Percentiles rank a stretch among this genome's conserved stretches.
These are phyloP conservation scores for Xanthostigma xanthostigma DNA, from an alignment of 2,888 invertebrate species.

Conservation along the genomic window DNA sequence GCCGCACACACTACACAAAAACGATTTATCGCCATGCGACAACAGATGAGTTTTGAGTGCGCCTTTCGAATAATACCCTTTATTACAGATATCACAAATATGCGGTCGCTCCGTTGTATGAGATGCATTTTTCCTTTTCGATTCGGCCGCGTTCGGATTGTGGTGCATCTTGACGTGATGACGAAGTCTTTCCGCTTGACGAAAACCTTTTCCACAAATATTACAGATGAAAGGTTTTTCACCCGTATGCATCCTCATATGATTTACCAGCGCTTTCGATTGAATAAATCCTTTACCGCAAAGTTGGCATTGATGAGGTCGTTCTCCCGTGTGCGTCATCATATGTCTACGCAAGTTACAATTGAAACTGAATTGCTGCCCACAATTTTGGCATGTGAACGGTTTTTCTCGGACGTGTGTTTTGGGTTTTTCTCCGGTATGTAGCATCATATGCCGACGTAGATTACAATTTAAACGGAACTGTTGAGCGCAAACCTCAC, in stretches of 20 bases:
- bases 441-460: too few species aligned
- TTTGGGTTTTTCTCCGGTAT: too few species aligned
- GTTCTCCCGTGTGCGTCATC: too few species aligned
- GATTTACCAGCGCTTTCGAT: too few species aligned
- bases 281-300: too few species aligned
- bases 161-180: neutral
- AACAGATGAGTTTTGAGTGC: neutral
- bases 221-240: constrained; percentile 7
- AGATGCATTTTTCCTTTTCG: neutral
- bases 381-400: constrained; percentile 10
- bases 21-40: neutral
- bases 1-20: constrained; percentile 18
- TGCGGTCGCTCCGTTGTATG: neutral
- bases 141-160: neutral
- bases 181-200: constrained; percentile 9
- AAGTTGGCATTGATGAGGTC: neutral
- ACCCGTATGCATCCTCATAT: too few species aligned
- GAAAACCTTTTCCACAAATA: constrained; percentile 11
- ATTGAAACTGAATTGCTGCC: neutral
- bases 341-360: neutral
- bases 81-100: neutral
- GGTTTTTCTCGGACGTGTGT: constrained; percentile 7
- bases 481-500: too few species aligned
- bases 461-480: too few species aligned
- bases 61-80: neutral